Conservation (phyloP, 2,888 invertebrate species). For the Drosophila vallismaia region DNA sequence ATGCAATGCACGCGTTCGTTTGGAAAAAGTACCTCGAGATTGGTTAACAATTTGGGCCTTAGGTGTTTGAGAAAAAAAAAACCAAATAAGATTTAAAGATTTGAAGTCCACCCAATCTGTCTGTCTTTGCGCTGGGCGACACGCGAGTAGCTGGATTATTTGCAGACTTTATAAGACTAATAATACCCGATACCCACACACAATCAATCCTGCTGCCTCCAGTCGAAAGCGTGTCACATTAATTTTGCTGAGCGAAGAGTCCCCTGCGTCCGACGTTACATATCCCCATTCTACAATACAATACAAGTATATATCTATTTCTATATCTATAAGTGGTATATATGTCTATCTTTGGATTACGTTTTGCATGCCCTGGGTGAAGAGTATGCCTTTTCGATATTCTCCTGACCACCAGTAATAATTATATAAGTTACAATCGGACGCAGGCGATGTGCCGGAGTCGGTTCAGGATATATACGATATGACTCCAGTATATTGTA, state of each 20-base stretch:
- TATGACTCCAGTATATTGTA: conserved; percentile 22
- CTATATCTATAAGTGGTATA: conserved; percentile 39
- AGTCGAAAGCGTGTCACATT: conserved; percentile 84
- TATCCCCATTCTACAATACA: conserved; percentile 14
- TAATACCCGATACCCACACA: conserved; percentile 17
- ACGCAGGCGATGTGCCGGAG: conserved; percentile 81
- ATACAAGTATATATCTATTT: conserved; percentile 9
- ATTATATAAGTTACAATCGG: conserved; percentile 30
- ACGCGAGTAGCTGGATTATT: conserved; percentile 81
- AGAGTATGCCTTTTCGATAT: conserved; percentile 33
- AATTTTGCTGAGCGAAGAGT: conserved; percentile 85
- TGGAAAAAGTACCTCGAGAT: conserved; percentile 33
- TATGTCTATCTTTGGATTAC: conserved; percentile 43
- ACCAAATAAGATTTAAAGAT: conserved; percentile 18
- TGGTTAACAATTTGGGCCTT: conserved; percentile 36
- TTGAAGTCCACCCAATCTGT: conserved; percentile 48
- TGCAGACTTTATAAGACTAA: conserved; percentile 32
- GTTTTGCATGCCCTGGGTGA: conserved; percentile 61
- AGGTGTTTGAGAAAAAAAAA: conserved; percentile 57
- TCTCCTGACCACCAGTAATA: conserved; percentile 22
- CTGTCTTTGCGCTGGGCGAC: conserved; percentile 84
- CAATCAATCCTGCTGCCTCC: conserved; percentile 53
- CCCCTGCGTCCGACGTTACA: conserved; percentile 78
- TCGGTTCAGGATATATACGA: conserved; percentile 13
- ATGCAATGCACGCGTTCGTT: conserved; percentile 44